Percentiles rank a stretch among this genome's conserved stretches.
These are phyloP conservation scores for Odocoileus hemionus DNA, from an alignment of 2,113 vertebrate species.

Conservation along the genomic window DNA sequence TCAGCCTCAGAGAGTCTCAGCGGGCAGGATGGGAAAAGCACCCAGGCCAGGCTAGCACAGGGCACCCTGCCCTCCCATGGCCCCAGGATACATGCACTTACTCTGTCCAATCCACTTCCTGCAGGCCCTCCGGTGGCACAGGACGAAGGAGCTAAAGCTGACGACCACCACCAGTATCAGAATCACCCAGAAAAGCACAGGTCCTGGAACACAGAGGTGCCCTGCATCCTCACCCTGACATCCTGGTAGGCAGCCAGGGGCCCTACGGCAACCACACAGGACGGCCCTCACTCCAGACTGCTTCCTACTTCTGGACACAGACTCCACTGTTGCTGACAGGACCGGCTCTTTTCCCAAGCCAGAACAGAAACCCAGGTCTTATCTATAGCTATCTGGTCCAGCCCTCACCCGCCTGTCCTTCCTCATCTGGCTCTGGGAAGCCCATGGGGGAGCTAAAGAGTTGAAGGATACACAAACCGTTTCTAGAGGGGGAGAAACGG, in stretches of 20 bases:
- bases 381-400: not conserved
- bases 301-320: not conserved
- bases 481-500: not conserved
- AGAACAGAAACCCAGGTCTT: not conserved
- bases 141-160: not conserved
- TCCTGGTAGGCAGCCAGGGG: fast-evolving
- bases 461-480: not conserved
- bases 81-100: constrained; percentile 17
- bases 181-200: constrained; percentile 17
- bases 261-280: not conserved
- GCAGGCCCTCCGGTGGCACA: constrained; percentile 54
- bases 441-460: fast-evolving
- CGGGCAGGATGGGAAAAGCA: not conserved
- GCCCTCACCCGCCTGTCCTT: not conserved
- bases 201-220: constrained; percentile 43
- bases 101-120: constrained; percentile 54
- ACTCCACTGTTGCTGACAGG: not conserved
- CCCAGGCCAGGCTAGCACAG: not conserved
- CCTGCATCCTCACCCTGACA: not conserved
- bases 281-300: not conserved
- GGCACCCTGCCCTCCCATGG: not conserved
- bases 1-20: not conserved
- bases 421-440: not conserved
- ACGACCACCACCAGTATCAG: not conserved
- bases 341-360: not conserved